Base-by-base conservation (phyloP, 1,140 invertebrate genomes). In the Aculops lycopersici region DNA sequence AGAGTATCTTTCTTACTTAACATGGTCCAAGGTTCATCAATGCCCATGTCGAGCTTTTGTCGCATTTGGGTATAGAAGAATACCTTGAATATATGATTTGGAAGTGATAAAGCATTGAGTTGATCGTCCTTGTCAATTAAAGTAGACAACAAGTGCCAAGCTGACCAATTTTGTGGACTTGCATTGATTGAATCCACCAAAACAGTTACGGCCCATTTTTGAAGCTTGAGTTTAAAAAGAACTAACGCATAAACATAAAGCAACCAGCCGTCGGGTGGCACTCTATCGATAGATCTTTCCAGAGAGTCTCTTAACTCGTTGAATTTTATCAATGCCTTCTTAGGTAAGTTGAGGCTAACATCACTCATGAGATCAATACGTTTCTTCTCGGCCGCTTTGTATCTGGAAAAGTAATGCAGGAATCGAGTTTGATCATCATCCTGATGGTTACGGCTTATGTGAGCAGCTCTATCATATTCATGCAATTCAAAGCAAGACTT, bases 71-170 rank as follows among this genome's bases (percentile, higher is more conserved):
- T n/a, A n/a, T n/a, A 58, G 55, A 94, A 95, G 49, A 94, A 79
- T 43, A 79, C 66, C 54, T 78, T 77, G 61, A 92, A 81, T 84
- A 84, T 94, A 58, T 86, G 80, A 51, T 72, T 66, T 1, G 81
- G 80, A 19, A 90, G 53, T 24, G 63, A 57, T 5, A 80, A 49
- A 12, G 64, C 64, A 41, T 69, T 60, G 21, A 83, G 46, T 63
- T 66, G 51, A 37, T 19, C n/a, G 42, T 44, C 71, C n/a, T n/a
- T n/a, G 45, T 69, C 70, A 18, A 88, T 71, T 1, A 92, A 57
- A 2, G 69, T 65, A 3, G 77, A 70, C n/a, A 95, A 55, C 57
- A 94, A 84, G 20, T 80, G 59, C 79, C 86, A 95, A 0, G 80
- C 71, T 39, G 74, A 71, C 84, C 86, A 94, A 42, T 83, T 65